These are phyloP conservation scores for Pangasianodon hypophthalmus DNA, from an alignment of 2,113 vertebrate genomes.

Conservation along the genomic window DNA sequence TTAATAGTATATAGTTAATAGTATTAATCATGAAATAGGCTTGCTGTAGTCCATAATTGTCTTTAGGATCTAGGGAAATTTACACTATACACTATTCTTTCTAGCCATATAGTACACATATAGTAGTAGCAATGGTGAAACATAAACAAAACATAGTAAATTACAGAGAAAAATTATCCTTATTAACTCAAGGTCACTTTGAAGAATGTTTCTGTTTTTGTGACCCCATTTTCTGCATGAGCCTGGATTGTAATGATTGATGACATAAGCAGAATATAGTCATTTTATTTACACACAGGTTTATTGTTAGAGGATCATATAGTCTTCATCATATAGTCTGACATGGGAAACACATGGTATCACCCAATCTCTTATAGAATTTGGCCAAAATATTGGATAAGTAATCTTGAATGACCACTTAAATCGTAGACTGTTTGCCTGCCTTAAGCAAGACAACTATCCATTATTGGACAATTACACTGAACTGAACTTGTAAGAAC, in stretches of 20 bases:
- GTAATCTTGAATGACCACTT: neutral
- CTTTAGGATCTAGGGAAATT: no score
- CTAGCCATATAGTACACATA: neutral
- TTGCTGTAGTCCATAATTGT: no score
- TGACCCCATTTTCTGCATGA: neutral
- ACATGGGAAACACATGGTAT: neutral
- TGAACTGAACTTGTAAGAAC: neutral
- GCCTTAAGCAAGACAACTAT: constrained; percentile 4
- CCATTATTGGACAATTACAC: neutral
- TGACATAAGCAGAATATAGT: neutral
- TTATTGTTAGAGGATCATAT: neutral
- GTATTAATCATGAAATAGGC: no score
- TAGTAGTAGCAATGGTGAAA: neutral
- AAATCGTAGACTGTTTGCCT: neutral
- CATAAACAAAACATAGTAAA: neutral
- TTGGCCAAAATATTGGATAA: neutral
- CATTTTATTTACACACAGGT: neutral
- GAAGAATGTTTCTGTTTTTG: neutral
- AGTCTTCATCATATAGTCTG: neutral
- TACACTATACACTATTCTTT: no score
- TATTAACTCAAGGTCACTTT: neutral
- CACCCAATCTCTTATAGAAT: neutral
- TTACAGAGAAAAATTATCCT: neutral
- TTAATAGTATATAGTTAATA: no score
- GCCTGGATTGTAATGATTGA: neutral